Conservation (phyloP, 2,113 vertebrate species). For the Struthidea cinerea region DNA sequence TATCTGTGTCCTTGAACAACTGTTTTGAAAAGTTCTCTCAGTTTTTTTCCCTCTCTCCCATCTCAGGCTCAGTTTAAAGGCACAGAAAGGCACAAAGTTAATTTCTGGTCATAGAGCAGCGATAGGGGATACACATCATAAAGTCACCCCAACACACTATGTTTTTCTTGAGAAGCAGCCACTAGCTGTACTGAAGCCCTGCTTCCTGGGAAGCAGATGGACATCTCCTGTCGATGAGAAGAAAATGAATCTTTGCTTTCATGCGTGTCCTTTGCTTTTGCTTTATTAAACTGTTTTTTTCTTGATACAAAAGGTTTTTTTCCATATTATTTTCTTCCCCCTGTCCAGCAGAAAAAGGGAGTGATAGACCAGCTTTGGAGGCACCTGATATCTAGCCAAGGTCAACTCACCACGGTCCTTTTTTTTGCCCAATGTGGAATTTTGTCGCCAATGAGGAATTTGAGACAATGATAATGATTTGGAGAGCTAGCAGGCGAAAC, state of each 20-base stretch:
- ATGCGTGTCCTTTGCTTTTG: not conserved
- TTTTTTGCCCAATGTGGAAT: not conserved
- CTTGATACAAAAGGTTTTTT: not conserved
- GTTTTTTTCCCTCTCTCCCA: too few relatives aligned
- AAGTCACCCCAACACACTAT: too few relatives aligned
- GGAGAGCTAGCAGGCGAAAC: not conserved
- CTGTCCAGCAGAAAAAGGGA: not conserved
- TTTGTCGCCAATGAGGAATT: not conserved
- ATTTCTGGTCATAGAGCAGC: too few relatives aligned
- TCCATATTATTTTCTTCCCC: not conserved
- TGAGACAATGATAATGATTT: not conserved
- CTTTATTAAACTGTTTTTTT: not conserved
- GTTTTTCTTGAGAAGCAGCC: rapidly evolving
- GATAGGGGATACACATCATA: too few relatives aligned
- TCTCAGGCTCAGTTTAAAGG: too few relatives aligned
- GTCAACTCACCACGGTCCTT: not conserved
- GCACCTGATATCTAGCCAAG: not conserved
- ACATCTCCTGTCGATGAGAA: not conserved
- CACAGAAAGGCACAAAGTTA: too few relatives aligned
- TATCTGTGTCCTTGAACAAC: too few relatives aligned
- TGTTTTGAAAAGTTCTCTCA: too few relatives aligned
- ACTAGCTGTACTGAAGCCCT: rapidly evolving
- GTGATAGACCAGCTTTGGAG: not conserved
- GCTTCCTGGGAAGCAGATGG: not conserved
- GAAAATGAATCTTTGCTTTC: not conserved